These are phyloP conservation scores for Dipus sagitta DNA, from an alignment of 2,797 vertebrate species.

Conservation along the genomic window DNA sequence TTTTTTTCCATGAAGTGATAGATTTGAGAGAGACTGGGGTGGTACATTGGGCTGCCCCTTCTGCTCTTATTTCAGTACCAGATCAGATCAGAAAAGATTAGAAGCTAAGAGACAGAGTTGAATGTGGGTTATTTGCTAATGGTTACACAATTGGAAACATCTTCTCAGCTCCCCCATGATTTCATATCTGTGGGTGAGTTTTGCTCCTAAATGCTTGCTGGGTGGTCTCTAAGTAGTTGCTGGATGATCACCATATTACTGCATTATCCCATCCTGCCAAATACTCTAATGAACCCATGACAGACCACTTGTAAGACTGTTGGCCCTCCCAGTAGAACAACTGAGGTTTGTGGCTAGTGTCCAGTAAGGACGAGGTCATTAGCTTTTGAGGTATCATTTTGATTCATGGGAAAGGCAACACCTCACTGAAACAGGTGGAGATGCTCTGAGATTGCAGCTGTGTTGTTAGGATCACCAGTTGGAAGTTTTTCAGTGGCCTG, in stretches of 20 bases:
- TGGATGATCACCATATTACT: constrained; percentile 60
- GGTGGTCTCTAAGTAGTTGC: constrained; percentile 56
- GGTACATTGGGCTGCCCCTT: constrained; percentile 56
- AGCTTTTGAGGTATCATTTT: constrained; percentile 13
- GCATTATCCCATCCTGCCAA: constrained; percentile 41
- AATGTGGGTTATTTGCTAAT: constrained; percentile 35
- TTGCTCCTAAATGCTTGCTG: constrained; percentile 26
- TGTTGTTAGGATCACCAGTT: background rate
- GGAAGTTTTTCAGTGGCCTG: constrained; percentile 45
- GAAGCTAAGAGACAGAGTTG: constrained; percentile 64
- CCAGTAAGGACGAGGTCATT: constrained; percentile 32
- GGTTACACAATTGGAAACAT: background rate
- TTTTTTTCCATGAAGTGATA: constrained; percentile 71
- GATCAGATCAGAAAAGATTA: constrained; percentile 60
- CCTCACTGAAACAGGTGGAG: constrained; percentile 12
- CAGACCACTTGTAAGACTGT: background rate
- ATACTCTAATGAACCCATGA: constrained; percentile 36
- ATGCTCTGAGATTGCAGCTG: constrained; percentile 15
- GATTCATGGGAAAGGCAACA: constrained; percentile 18
- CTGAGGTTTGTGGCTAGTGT: constrained; percentile 24
- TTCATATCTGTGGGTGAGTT: constrained; percentile 15
- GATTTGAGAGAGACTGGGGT: constrained; percentile 64
- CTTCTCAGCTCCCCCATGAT: background rate
- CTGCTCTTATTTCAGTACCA: constrained; percentile 73
- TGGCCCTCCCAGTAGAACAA: background rate